Evolutionary conservation across 1,140 invertebrate genomes (phyloP).

Genomic region (Drosophila busckii): DNA sequence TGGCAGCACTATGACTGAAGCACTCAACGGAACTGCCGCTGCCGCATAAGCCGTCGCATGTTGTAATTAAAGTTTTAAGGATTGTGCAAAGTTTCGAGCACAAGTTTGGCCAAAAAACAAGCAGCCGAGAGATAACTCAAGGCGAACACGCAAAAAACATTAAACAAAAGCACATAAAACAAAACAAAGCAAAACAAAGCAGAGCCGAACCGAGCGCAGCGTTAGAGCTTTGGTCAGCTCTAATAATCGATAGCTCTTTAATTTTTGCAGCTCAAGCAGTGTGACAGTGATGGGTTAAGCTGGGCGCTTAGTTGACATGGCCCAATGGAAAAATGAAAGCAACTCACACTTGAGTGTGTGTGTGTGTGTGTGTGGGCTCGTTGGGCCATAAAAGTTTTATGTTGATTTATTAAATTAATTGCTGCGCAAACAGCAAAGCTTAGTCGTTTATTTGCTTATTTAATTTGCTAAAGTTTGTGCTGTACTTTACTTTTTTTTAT

Average conservation of each 20-base stretch:
- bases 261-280: constrained; percentile 44
- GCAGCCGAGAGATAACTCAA: constrained; percentile 17
- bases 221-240: neutral
- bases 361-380: constrained; percentile 1
- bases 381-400: constrained; percentile 58
- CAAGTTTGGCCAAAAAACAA: constrained; percentile 9
- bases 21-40: constrained; percentile 20
- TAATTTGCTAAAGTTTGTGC: no score
- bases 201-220: neutral
- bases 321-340: constrained; percentile 18
- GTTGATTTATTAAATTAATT: constrained; percentile 77
- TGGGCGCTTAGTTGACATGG: constrained; percentile 66
- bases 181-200: constrained; percentile 2
- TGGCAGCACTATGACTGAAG: constrained; percentile 65
- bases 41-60: constrained; percentile 13
- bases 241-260: constrained; percentile 67
- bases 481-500: no score
- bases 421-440: constrained; percentile 39
- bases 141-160: constrained; percentile 5
- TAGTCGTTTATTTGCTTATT: constrained; percentile 69
- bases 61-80: constrained; percentile 73
- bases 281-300: constrained; percentile 70
- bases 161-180: constrained; percentile 43
- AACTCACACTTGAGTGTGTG: constrained; percentile 1
- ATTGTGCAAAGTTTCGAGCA: constrained; percentile 48